These are phyloP conservation scores for Aspidiotus destructor DNA, from an alignment of 2,888 invertebrate genomes.

Conservation along the genomic window DNA sequence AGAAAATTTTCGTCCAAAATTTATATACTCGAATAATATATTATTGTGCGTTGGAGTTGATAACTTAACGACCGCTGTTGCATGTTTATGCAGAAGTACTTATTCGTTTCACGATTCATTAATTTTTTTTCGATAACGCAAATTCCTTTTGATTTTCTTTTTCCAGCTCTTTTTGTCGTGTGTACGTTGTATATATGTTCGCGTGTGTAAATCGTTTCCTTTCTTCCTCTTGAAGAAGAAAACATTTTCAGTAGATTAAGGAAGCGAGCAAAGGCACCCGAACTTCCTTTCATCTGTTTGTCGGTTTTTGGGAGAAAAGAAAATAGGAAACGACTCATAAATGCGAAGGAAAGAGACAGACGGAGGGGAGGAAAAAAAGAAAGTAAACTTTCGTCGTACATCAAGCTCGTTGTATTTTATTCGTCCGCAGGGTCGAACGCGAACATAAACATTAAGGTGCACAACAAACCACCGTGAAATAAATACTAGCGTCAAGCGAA, in stretches of 20 bases:
- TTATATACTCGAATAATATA: neutral
- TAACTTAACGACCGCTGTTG: neutral
- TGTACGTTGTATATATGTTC: too few species aligned
- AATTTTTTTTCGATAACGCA: constrained; percentile 7
- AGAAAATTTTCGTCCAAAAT: neutral
- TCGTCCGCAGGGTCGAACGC: neutral
- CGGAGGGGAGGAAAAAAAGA: too few species aligned
- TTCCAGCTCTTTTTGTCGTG: too few species aligned
- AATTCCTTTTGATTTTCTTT: neutral
- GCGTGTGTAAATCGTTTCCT: too few species aligned
- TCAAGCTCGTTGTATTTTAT: constrained; percentile 1
- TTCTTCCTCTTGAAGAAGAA: neutral
- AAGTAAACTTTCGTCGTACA: neutral
- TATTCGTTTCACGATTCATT: constrained; percentile 9
- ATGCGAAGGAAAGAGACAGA: too few species aligned
- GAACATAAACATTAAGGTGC: constrained; percentile 2
- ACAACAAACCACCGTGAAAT: neutral
- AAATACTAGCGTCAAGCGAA: neutral
- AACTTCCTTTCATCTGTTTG: constrained; percentile 2
- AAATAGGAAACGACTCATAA: too few species aligned
- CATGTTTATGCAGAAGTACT: neutral
- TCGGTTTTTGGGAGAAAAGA: neutral
- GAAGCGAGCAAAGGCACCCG: neutral
- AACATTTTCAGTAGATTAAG: neutral
- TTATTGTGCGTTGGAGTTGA: neutral